phyloP scores from a whole-genome alignment of 1,140 invertebrate genomes.

The Dendroctonus valens region DNA sequence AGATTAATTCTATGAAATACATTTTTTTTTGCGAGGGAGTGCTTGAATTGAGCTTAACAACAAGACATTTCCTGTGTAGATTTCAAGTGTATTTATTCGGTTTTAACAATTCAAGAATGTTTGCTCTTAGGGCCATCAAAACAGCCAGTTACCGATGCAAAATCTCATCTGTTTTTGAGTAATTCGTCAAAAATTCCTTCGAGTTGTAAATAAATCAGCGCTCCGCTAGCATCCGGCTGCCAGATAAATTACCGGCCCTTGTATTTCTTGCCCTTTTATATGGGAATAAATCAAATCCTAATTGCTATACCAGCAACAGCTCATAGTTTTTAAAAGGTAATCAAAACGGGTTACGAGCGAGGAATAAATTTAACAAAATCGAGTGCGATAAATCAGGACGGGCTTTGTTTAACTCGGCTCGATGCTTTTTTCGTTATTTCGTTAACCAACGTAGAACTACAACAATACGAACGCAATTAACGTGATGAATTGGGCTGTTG shows the following conservation, averaged over 20 bases:
- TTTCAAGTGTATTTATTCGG: no score
- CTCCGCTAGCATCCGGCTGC: background rate
- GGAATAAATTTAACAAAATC: constrained; percentile 21
- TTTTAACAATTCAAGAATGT: no score
- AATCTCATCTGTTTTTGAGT: no score
- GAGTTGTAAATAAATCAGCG: no score
- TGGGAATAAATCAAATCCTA: constrained; percentile 15
- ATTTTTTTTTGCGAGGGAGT: no score
- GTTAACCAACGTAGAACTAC: constrained; percentile 4
- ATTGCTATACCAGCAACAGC: constrained; percentile 18
- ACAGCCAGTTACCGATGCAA: no score
- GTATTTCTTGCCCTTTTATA: background rate
- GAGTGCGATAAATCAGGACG: constrained; percentile 9
- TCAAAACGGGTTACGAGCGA: constrained; percentile 14
- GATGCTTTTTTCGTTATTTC: constrained; percentile 7
- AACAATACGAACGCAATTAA: constrained; percentile 19
- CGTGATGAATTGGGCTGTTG: constrained; percentile 11
- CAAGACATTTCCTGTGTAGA: no score
- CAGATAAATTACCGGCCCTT: background rate
- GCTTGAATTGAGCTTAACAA: no score
- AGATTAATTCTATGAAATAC: no score
- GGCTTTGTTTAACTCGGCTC: background rate
- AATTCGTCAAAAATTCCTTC: no score
- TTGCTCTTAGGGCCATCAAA: no score
- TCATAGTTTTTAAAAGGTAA: constrained; percentile 21